Evolutionary conservation across 2,888 invertebrate genomes (phyloP), one percentile per base, ranked within the genome.

Genomic region (Ischnus inquisitorius): DNA sequence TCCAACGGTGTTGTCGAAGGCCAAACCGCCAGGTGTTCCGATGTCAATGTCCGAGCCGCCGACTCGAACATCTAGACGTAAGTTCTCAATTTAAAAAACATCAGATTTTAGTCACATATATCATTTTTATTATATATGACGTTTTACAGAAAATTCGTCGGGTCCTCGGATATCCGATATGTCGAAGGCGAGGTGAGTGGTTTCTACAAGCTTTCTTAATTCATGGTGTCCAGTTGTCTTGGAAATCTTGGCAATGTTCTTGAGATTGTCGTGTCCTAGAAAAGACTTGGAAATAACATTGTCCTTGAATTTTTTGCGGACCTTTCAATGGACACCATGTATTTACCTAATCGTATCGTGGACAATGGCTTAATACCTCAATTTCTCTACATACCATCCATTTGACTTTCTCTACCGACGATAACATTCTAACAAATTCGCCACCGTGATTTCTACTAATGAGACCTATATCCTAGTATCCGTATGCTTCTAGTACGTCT

Each of bases 401-500:
- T 10, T 3, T 22, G 19, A 22, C 16, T 19, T 19, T 22, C 19
- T 51, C 19, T 19, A 54, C 22, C 14, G 5, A 14, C n/a, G 12
- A 28, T 28, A 60, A 28, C 25, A 60, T 25, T 60, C 28, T n/a
- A 57, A 22, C 14, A n/a, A n/a, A 25, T 14, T n/a, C 28, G 14
- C n/a, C n/a, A 60, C 46, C 43, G 34, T 41, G 25, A 25, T 25
- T 4, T 62, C 14, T 43, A 76, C 71, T 75, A 83, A 83, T 39
- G 62, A 74, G 46, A 39, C 43, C 64, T 60, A 60, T 71, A 83
- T 34, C 57, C 60, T 25, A 57, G 57, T 72, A 82, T 79, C 62
- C 67, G 72, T 89, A 72, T 91, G 90, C 88, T 91, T 91, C 83
- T 89, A 92, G 92, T 89, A 88, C 90, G 80, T 90, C 91, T 86